Conservation (phyloP, 2,888 invertebrate species). For the Falcaria lacertinaria region DNA sequence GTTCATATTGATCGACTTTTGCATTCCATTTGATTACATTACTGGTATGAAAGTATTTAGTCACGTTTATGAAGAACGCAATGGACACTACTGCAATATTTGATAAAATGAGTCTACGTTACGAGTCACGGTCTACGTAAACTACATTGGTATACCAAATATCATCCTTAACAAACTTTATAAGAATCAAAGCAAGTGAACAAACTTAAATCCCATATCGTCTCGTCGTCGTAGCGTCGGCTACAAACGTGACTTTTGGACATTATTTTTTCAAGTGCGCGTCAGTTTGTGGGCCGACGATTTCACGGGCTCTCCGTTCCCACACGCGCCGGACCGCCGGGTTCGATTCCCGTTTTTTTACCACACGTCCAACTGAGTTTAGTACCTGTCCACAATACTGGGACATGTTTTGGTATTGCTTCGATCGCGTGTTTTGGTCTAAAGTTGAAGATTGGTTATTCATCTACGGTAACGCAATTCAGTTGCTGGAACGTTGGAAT, state of each 20-base stretch:
- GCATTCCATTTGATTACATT: too few relatives aligned
- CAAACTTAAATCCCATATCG: background rate
- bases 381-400: background rate
- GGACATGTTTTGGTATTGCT: background rate
- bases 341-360: conserved; percentile 7
- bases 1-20: background rate
- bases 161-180: too few relatives aligned
- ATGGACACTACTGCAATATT: too few relatives aligned
- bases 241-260: conserved; percentile 5
- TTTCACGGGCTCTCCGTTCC: conserved; percentile 31
- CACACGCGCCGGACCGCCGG: conserved; percentile 23
- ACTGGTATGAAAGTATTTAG: too few relatives aligned
- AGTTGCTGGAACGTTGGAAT: too few relatives aligned
- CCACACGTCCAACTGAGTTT: conserved; percentile 2
- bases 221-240: conserved; percentile 11
- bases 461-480: too few relatives aligned
- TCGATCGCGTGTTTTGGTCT: background rate
- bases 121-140: too few relatives aligned
- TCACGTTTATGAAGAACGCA: too few relatives aligned
- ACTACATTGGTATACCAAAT: too few relatives aligned
- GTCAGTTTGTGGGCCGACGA: conserved; percentile 22
- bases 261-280: conserved; percentile 17
- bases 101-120: too few relatives aligned
- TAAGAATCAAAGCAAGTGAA: too few relatives aligned
- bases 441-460: too few relatives aligned